A percentile compares a stretch with the other conserved stretches of the same genome.
phyloP scores from a whole-genome alignment of 2,888 invertebrate species.

The Panopea generosa region DNA sequence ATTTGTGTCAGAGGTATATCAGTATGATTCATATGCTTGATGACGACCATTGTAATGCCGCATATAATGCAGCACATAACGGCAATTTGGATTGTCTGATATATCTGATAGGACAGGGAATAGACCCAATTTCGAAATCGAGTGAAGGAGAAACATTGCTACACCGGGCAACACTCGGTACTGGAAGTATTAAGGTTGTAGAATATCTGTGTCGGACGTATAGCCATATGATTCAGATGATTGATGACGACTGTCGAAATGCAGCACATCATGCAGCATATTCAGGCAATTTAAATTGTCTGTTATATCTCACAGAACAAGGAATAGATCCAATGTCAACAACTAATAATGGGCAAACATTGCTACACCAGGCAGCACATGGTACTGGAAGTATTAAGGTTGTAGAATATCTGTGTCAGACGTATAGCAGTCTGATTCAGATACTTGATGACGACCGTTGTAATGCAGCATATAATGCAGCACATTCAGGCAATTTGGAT shows the following conservation, averaged over 20 bases:
- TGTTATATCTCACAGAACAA: conserved; percentile 28
- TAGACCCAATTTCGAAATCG: neutral
- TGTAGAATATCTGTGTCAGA: too few species aligned
- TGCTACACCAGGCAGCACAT: conserved; percentile 50
- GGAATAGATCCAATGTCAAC: conserved; percentile 36
- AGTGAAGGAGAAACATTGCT: too few species aligned
- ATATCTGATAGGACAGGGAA: conserved; percentile 18
- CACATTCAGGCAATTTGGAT: too few species aligned
- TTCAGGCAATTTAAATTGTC: conserved; percentile 40
- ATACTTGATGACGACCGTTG: too few species aligned
- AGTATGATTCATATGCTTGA: conserved; percentile 32
- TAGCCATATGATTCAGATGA: conserved; percentile 22
- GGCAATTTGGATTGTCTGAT: conserved; percentile 46
- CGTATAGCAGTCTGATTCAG: too few species aligned
- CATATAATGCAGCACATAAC: conserved; percentile 48
- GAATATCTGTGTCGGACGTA: conserved; percentile 43
- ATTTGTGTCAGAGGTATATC: too few species aligned
- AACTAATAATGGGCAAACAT: conserved; percentile 47
- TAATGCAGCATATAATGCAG: too few species aligned
- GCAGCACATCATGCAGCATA: conserved; percentile 53
- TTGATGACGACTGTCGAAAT: conserved; percentile 44
- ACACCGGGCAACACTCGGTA: conserved; percentile 36
- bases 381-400: neutral
- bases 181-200: conserved; percentile 34
- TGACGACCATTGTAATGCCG: conserved; percentile 37